Evolutionary conservation across 2,113 vertebrate genomes (phyloP), one percentile per base, ranked within the genome.

Genomic region (Melanostigma gelatinosum): DNA sequence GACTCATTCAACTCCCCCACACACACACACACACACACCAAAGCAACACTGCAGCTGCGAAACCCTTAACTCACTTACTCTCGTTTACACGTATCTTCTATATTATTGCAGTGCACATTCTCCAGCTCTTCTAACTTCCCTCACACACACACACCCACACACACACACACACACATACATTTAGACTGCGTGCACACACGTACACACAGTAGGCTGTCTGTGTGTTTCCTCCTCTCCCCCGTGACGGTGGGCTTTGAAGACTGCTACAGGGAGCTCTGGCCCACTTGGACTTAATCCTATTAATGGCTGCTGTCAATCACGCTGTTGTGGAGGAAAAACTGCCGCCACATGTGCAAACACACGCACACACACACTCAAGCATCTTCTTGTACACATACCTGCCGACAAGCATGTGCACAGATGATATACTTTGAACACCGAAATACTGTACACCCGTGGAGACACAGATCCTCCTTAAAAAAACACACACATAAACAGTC

Each of bases 201-300:
- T 10, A 20, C 29, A 24, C n/a, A 60, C 86, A 73, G 80, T 77
- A 55, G 87, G 82, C 38, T 66, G 68, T 84, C 84, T 88, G 63
- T 52, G 74, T 66, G 82, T 79, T 87, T 87, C 68, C 74, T 80
- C 40, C 27, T 70, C 78, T 88, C 80, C 58, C 79, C 24, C 63
- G 83, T 77, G 70, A 82, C 13, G 57, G 60, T 83, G 34, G 82
- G 74, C 87, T 94, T 92, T 91, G 89, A 93, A 90, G 91, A 61
- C 70, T 92, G 75, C 72, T 84, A 83, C 72, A 90, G 86, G 85
- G 87, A 87, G 81, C 76, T 65, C 69, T 89, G 87, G 81, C 90
- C 91, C 89, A 91, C 89, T 92, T 92, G 91, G 91, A 91, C 82
- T 88, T 91, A 91, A 92, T 92, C 89, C 90, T 93, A 91, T 93